Evolutionary conservation across 1,140 invertebrate genomes (phyloP), one percentile per base, ranked within the genome.

Genomic region (Drosophila lini): DNA sequence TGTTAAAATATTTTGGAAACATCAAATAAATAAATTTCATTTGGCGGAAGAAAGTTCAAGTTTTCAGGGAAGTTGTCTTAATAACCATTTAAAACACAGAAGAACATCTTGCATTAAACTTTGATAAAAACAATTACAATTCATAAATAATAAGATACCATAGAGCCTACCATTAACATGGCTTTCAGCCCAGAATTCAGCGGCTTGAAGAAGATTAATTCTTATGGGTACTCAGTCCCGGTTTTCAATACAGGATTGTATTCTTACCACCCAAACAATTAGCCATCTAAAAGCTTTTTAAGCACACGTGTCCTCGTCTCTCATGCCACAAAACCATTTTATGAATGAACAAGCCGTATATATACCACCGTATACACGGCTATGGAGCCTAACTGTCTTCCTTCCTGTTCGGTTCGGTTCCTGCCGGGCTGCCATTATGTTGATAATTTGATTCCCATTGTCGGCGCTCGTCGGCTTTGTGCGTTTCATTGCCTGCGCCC

Each of bases 391-490:
- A 48, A 61, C 47, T 60, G 36, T 25, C 36, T 45, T 42, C 40
- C 48, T 61, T 48, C 40, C 48, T 40, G 31, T 44, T 38, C 13
- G 19, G 41, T 40, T 38, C 41, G 41, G 41, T 34, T 38, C 31
- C 48, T 22, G 22, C 31, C 32, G 7, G 65, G 13, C 48, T 50
- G 38, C 47, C 62, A 60, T 77, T 77, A 60, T 74, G 74, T 77
- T 74, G 55, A 67, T 74, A 77, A 77, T 74, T 77, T 59, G 56
- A 77, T 77, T 67, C 40, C 41, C 74, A 65, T 64, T 76, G 74
- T 74, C 48, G 56, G 42, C 36, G 32, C 32, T 47, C 28, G 38
- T 55, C 45, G 45, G 16, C 70, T 53, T 75, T 56, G 45, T 64
- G 38, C 50, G 50, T 41, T 67, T 68, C 44, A 68, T 67, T 58